Evolutionary conservation across 2,113 vertebrate species (phyloP).

Genomic region (Azemiops feae): DNA sequence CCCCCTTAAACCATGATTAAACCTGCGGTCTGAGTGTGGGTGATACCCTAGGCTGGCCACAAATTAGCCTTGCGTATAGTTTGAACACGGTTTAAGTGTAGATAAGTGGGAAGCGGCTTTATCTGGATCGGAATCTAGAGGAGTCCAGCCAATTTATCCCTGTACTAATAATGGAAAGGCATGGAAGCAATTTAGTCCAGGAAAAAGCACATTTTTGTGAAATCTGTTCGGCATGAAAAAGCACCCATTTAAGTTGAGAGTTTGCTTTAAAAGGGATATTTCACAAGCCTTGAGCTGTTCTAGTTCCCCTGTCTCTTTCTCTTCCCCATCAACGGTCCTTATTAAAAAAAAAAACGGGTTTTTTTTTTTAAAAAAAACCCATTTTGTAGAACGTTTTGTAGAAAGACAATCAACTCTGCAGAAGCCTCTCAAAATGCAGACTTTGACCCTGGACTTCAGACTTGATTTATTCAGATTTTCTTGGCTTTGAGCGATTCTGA

Average conservation of each 20-base stretch:
- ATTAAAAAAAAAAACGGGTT: background rate
- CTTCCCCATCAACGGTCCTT: background rate
- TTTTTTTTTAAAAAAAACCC: background rate
- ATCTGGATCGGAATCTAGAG: background rate
- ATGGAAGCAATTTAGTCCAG: background rate
- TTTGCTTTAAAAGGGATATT: background rate
- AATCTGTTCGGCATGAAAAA: background rate
- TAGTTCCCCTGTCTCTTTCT: background rate
- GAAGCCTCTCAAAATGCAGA: background rate
- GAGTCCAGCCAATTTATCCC: background rate
- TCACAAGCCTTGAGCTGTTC: background rate
- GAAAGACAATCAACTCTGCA: background rate
- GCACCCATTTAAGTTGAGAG: background rate
- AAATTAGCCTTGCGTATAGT: background rate
- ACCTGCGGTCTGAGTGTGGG: background rate
- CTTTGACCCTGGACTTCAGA: background rate
- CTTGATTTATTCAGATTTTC: slow-evolving; percentile 3
- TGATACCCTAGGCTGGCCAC: background rate
- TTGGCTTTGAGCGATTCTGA: background rate
- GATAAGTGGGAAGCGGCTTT: background rate
- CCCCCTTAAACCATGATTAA: background rate
- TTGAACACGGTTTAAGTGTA: background rate
- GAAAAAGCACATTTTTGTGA: background rate
- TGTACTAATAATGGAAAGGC: background rate
- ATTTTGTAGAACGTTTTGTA: background rate